phyloP scores from a whole-genome alignment of 2,113 vertebrate genomes.

The Amblyornis subalaris region DNA sequence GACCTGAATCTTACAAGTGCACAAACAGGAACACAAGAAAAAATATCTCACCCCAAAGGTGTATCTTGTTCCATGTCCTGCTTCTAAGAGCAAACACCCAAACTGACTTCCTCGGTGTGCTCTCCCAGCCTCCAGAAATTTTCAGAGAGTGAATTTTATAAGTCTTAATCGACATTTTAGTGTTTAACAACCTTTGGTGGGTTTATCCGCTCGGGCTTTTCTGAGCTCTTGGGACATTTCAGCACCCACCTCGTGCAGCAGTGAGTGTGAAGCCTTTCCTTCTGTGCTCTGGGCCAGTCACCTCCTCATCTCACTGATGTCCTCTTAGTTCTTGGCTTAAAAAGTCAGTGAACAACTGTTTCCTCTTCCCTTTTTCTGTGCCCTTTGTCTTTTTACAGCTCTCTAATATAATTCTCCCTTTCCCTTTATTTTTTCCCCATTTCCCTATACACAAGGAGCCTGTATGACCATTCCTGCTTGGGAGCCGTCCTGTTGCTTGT shows the following conservation, averaged over 20 bases:
- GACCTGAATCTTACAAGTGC: neutral
- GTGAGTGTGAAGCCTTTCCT: neutral
- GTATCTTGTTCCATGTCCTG: neutral
- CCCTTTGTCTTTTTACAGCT: neutral
- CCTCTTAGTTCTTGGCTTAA: neutral
- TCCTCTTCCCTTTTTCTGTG: neutral
- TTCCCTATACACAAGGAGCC: neutral
- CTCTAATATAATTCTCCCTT: neutral
- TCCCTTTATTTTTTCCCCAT: neutral
- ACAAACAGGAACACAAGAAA: neutral
- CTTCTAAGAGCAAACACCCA: neutral
- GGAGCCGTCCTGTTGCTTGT: neutral
- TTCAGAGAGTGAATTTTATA: neutral
- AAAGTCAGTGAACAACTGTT: neutral
- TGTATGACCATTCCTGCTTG: neutral
- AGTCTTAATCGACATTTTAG: neutral
- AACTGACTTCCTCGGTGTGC: neutral
- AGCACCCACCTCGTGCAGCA: neutral
- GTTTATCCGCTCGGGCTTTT: neutral
- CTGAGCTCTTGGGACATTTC: neutral
- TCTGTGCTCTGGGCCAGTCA: neutral
- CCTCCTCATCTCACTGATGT: neutral
- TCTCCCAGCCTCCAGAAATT: neutral
- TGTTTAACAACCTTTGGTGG: neutral
- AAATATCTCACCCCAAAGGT: neutral